Base-by-base conservation (phyloP, 2,113 vertebrate genomes). In the Protomyctophum bolini region DNA sequence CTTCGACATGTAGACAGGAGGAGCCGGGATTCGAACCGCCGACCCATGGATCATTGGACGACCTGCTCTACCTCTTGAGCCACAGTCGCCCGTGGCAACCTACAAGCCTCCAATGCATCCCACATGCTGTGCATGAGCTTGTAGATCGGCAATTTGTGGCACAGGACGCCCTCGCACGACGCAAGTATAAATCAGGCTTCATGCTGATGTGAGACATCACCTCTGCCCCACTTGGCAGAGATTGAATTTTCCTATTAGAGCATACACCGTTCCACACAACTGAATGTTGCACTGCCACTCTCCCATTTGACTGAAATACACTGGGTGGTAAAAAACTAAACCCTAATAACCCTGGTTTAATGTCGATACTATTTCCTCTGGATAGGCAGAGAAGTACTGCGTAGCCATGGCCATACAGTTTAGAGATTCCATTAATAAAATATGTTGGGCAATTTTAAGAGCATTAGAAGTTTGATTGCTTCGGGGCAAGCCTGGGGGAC, bases 381-480 rank as follows among this genome's bases (percentile, higher is more conserved):
- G 78, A 81, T 85, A 78, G 67, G 73, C 46, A 66, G 66, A 80
- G 76, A 73, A 70, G 12, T 15, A 10, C 78, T 77, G 75, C 77
- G 77, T 79, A 66, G 88, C 75, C 75, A 59, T 64, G 77, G 81
- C 82, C 72, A 89, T 84, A 81, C 87, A 83, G 88, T 89, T 89
- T 80, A 88, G 76, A 79, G 74, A 71, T 2, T 41, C 72, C 76
- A 91, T 92, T 86, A 92, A 92, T 92, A 92, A 91, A 90, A 91
- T 74, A 92, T 92, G 87, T 71, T 63, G 78, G 86, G 81, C 85
- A 90, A 91, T 89, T 90, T 91, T 92, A 90, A 90, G 90, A 93
- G 90, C 92, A 93, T 91, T 90, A 90, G 90, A 92, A 90, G 87
- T 91, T 90, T 90, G 90, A 92, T 91, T 92, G 89, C 92, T 92